Conservation (phyloP, 2,113 vertebrate genomes). For the Podarcis raffonei region DNA sequence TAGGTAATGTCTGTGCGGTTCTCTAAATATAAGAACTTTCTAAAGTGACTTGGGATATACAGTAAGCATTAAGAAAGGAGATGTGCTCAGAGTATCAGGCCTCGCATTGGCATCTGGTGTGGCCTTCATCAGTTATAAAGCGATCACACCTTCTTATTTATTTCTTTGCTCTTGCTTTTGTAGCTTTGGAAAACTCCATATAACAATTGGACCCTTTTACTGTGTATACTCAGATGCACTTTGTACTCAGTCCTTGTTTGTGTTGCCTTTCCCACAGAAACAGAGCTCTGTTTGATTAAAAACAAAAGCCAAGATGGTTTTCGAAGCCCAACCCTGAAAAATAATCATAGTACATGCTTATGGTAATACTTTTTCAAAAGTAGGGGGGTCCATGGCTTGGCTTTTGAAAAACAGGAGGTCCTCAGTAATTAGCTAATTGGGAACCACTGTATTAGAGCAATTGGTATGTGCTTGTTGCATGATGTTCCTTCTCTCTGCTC, state of each 20-base stretch:
- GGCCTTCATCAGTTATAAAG: not conserved
- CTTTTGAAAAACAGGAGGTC: too few relatives aligned
- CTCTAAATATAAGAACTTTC: not conserved
- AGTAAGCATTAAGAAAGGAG: not conserved
- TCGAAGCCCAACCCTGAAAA: not conserved
- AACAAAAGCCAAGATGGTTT: not conserved
- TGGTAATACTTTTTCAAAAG: not conserved
- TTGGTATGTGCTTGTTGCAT: not conserved
- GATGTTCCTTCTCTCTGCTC: not conserved
- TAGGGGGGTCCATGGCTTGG: too few relatives aligned
- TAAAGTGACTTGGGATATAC: too few relatives aligned
- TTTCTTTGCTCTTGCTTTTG: not conserved
- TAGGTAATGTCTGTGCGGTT: not conserved
- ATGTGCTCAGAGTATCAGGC: too few relatives aligned
- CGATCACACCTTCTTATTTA: not conserved
- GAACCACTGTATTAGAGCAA: not conserved
- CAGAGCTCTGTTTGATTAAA: not conserved
- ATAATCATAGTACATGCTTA: not conserved
- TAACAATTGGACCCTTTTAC: not conserved
- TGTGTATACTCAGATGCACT: not conserved
- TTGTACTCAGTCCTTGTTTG: not conserved
- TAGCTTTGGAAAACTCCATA: not conserved
- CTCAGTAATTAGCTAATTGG: too few relatives aligned
- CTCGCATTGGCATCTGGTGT: too few relatives aligned
- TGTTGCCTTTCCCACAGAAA: constrained; percentile 18